Conservation (phyloP, 2,113 vertebrate species). For the Microtus oregoni region DNA sequence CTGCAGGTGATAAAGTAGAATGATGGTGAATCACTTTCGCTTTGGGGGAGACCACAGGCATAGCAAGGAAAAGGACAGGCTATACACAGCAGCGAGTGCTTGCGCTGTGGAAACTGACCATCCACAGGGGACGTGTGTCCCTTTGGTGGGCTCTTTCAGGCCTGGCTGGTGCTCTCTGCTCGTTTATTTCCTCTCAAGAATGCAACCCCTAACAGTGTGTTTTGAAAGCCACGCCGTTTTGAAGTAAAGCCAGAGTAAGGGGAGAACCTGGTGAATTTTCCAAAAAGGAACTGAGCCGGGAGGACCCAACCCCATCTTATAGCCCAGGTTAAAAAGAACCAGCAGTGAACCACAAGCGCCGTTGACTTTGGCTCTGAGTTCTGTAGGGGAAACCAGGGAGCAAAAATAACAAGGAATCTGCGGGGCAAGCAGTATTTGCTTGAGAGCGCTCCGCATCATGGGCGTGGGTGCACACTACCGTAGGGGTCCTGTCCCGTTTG, state of each 20-base stretch:
- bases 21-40: neutral
- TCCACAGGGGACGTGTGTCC: neutral
- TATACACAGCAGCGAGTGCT: neutral
- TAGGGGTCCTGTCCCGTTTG: neutral
- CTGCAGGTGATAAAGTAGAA: neutral
- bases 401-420: slow-evolving; percentile 2
- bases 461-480: neutral
- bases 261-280: slow-evolving; percentile 40
- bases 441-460: neutral
- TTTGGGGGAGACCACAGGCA: neutral
- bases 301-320: slow-evolving; percentile 15
- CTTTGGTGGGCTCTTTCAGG: neutral
- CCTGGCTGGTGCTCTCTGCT: neutral
- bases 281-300: slow-evolving; percentile 54
- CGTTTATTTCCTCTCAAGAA: neutral
- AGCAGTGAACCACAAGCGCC: slow-evolving; percentile 26
- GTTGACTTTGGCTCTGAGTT: slow-evolving; percentile 70
- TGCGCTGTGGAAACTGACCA: neutral
- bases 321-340: slow-evolving; percentile 15
- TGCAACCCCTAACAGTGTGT: neutral
- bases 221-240: slow-evolving; percentile 1
- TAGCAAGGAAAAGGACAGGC: neutral
- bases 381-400: neutral
- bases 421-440: neutral
- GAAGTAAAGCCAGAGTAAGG: slow-evolving; percentile 1